Conservation (phyloP, 2,797 vertebrate genomes). For the Chaetodon trifasciatus region DNA sequence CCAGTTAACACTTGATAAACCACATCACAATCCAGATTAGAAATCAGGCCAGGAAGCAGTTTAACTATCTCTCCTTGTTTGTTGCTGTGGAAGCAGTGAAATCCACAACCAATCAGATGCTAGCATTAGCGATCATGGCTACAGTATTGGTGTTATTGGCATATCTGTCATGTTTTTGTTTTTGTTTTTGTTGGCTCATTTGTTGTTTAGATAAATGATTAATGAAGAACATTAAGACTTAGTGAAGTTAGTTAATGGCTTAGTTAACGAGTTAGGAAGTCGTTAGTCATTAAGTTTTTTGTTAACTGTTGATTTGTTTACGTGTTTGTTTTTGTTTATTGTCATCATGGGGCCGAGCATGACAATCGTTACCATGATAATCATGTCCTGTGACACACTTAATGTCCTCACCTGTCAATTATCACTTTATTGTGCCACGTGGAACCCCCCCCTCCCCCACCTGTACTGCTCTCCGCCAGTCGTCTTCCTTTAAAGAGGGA, state of each 20-base stretch:
- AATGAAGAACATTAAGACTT: not conserved
- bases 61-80: not conserved
- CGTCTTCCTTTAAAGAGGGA: slow-evolving; percentile 50
- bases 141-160: not conserved
- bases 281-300: not conserved
- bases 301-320: slow-evolving; percentile 34
- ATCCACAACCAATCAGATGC: slow-evolving; percentile 8
- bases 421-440: slow-evolving; percentile 14
- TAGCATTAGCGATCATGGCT: not conserved
- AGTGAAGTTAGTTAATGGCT: not conserved
- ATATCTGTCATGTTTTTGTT: not conserved
- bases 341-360: not conserved
- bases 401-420: slow-evolving; percentile 21
- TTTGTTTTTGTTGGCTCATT: not conserved
- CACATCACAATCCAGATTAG: not conserved
- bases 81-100: slow-evolving; percentile 6
- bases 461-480: slow-evolving; percentile 46
- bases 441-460: slow-evolving; percentile 11
- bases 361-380: slow-evolving; percentile 4
- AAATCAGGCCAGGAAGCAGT: not conserved
- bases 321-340: slow-evolving; percentile 31
- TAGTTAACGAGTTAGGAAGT: not conserved
- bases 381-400: not conserved
- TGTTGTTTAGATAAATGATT: not conserved
- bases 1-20: not conserved